Evolutionary conservation across 37 sponge, comb jelly and placozoan genomes (phyloP), one percentile per base, ranked within the genome.

Genomic region (Halichondria panicea): DNA sequence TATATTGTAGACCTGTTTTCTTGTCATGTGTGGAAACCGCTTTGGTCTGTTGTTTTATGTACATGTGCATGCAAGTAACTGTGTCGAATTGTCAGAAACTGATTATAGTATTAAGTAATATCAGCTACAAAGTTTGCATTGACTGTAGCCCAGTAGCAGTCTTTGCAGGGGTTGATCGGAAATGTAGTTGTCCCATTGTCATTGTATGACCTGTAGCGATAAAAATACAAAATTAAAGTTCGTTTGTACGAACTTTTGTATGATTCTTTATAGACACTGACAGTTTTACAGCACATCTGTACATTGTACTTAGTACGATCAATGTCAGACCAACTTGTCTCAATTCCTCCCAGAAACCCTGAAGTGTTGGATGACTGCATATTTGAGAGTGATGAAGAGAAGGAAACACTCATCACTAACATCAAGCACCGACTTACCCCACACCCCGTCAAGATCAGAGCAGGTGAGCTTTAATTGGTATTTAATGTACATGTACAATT

Each of bases 401-500:
- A 81, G 66, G 78, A 87, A 42, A 63, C 62, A 13, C 67, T 98
- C 43, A n/a, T 98, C 61, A 69, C 62, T 18, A 77, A 92, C 76
- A 98, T 98, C 75, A 79, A 81, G 40, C 92, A 92, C 67, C 71
- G 96, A 50, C 86, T 98, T 28, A 95, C 95, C 3, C 96, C 96
- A 8, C 91, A 98, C 34, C 91, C 95, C n/a, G 95, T 95, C 54
- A 98, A 98, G 44, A 86, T 98, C 27, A 84, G 99, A 79, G 93
- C 96, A 55, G 92, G 93, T 88, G 64, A 62, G 21, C 63, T 19
- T 63, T 63, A 24, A 18, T 41, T 74, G 0, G 37, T 22, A 38
- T 3, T 1, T 46, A 11, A 4, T 42, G 9, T 0, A 18, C 21
- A 66, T 36, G 67, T 18, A 15, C 3, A 33, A 30, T 63, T 63